Conservation (phyloP, 2,888 invertebrate species). For the Neoitamus cyanurus region DNA sequence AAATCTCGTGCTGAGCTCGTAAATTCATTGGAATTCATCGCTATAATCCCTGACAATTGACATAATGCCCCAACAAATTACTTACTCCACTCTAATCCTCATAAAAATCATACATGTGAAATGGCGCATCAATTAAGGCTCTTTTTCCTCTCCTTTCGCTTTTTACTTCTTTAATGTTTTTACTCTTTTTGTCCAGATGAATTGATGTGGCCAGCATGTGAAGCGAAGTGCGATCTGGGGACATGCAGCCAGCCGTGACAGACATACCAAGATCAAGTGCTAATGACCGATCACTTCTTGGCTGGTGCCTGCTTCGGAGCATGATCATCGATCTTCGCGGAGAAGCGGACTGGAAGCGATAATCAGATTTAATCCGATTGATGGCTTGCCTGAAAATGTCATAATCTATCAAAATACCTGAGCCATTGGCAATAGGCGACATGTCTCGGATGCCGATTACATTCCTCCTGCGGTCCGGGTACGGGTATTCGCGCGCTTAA, state of each 20-base stretch:
- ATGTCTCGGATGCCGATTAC: neutral
- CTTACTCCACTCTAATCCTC: conserved; percentile 41
- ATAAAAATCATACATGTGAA: conserved; percentile 30
- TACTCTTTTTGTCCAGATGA: neutral
- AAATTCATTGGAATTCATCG: conserved; percentile 19
- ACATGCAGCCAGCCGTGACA: conserved; percentile 9
- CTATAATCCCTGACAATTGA: conserved; percentile 25
- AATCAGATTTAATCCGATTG: conserved; percentile 26
- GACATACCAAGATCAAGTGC: conserved; percentile 20
- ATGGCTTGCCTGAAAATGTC: conserved; percentile 15
- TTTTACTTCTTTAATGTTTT: neutral
- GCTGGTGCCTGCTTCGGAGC: neutral
- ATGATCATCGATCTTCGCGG: conserved; percentile 27
- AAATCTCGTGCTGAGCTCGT: conserved; percentile 2
- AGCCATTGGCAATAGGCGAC: neutral
- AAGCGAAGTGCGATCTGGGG: neutral
- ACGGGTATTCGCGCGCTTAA: neutral
- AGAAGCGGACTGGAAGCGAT: neutral
- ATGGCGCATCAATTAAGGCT: conserved; percentile 22
- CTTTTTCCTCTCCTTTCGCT: neutral
- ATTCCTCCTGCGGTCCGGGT: neutral
- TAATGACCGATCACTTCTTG: conserved; percentile 39
- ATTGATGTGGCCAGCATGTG: neutral
- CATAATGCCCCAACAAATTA: conserved; percentile 42
- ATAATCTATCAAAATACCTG: conserved; percentile 37